Evolutionary conservation across 2,888 invertebrate genomes (phyloP), one percentile per base, ranked within the genome.

Genomic region (Protonemura montana): DNA sequence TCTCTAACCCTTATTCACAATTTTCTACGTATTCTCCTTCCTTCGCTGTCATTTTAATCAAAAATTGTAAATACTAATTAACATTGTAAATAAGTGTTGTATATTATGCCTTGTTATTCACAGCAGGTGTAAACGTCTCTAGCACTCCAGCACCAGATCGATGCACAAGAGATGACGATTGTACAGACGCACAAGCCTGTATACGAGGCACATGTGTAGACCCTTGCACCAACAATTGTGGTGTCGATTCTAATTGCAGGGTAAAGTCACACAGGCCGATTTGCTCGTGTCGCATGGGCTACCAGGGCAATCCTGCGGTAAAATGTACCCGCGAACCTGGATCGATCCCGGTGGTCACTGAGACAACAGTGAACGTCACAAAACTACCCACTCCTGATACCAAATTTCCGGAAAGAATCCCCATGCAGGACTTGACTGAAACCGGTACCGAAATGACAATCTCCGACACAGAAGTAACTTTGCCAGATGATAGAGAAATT

Each of bases 201-300:
- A 95, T 95, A 92, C 95, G 95, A 94, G 95, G 95, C 90, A 92
- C 94, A 89, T 97, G 97, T 92, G 95, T 95, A 91, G 95, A 96
- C 92, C 96, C 96, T 89, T 97, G 97, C 92, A 94, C 94, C 91
- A 95, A 94, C 91, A 94, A 95, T 88, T 97, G 96, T 92, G 92
- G 92, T 88, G 91, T 90, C 89, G 94, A 95, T 91, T 96, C 96
- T 89, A 94, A 94, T 90, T 97, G 97, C 91, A 94, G 94, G 90
- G 95, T 95, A 89, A 94, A 95, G 93, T 95, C 95, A 93, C 97
- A 97, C 93, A 94, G 95, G 91, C 96, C 96, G 87, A 94, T 96
- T 92, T 96, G 96, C 92, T 95, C 94, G 90, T 96, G 96, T 87
- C 89, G 88, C 35, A 59, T 85, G 13, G 89, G 89, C 76, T 89